Conservation (phyloP, 2,113 vertebrate genomes). For the Pluvialis apricaria region DNA sequence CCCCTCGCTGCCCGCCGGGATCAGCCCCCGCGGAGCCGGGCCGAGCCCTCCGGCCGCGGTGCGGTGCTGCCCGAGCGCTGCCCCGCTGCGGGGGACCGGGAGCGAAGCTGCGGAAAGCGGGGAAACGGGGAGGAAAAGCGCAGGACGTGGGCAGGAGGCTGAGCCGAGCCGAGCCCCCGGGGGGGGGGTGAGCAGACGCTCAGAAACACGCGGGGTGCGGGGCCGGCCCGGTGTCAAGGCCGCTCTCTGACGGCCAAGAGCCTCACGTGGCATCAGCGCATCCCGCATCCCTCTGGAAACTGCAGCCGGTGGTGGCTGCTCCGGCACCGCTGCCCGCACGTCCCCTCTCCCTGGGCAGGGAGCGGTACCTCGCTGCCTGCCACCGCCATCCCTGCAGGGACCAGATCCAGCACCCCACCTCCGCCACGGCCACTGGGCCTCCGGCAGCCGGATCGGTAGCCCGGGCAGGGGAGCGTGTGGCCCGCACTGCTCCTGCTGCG, state of each 20-base stretch:
- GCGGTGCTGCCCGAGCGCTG: not conserved
- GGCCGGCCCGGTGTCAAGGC: not conserved
- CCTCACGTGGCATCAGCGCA: not conserved
- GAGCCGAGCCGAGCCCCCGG: not conserved
- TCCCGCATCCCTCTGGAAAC: not conserved
- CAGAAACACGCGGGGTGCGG: not conserved
- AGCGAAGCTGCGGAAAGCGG: not conserved
- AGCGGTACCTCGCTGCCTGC: not conserved
- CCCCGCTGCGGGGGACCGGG: not conserved
- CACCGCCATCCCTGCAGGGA: not conserved
- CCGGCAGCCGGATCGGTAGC: not conserved
- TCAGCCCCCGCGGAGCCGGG: not conserved
- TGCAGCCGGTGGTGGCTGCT: no score
- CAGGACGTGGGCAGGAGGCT: not conserved
- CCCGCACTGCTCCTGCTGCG: rapidly evolving
- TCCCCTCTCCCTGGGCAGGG: not conserved
- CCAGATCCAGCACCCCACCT: not conserved
- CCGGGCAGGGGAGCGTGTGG: rapidly evolving
- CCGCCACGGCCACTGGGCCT: rapidly evolving
- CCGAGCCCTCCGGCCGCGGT: no score
- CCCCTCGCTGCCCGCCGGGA: not conserved
- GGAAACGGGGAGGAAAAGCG: not conserved
- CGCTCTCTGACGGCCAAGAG: not conserved
- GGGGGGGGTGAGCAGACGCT: not conserved
- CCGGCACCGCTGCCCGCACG: no score